A percentile compares a stretch with the other conserved stretches of the same genome.
phyloP scores from a whole-genome alignment of 2,113 vertebrate genomes.

The Polyodon spathula region DNA sequence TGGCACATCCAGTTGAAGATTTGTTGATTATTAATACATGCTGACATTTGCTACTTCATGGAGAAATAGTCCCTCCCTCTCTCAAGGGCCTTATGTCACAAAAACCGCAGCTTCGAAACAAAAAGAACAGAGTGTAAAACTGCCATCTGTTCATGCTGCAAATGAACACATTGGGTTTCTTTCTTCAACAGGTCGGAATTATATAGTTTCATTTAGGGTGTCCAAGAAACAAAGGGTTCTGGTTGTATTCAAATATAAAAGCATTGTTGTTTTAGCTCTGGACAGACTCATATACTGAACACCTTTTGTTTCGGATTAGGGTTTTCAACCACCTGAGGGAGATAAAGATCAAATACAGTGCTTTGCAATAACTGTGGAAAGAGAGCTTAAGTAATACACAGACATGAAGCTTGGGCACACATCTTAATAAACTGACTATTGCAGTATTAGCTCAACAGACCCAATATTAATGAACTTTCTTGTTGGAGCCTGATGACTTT shows the following conservation, averaged over 20 bases:
- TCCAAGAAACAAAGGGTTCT: too few relatives aligned
- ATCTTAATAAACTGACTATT: conserved; percentile 38
- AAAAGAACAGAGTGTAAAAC: neutral
- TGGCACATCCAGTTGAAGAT: too few relatives aligned
- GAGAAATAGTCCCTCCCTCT: neutral
- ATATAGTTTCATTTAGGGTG: too few relatives aligned
- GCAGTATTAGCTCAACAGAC: conserved; percentile 24
- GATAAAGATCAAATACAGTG: conserved; percentile 24
- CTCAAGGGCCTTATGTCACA: neutral
- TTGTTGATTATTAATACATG: neutral
- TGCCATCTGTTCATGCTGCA: neutral
- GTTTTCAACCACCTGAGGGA: conserved; percentile 25
- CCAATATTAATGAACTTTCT: conserved; percentile 35
- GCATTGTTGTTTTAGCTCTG: too few relatives aligned
- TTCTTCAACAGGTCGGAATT: neutral
- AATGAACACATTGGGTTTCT: neutral
- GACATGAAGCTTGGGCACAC: conserved; percentile 29
- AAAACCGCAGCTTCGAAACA: neutral
- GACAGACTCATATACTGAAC: too few relatives aligned
- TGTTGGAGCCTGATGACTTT: conserved; percentile 28
- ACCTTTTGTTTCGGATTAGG: neutral
- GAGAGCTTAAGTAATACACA: conserved; percentile 26
- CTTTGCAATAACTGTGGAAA: conserved; percentile 30
- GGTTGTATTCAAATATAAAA: too few relatives aligned
- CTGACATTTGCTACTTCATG: neutral